Percentiles rank a stretch among this genome's conserved stretches.
Conservation (phyloP, 2,113 vertebrate species). For the Pelobates fuscus region DNA sequence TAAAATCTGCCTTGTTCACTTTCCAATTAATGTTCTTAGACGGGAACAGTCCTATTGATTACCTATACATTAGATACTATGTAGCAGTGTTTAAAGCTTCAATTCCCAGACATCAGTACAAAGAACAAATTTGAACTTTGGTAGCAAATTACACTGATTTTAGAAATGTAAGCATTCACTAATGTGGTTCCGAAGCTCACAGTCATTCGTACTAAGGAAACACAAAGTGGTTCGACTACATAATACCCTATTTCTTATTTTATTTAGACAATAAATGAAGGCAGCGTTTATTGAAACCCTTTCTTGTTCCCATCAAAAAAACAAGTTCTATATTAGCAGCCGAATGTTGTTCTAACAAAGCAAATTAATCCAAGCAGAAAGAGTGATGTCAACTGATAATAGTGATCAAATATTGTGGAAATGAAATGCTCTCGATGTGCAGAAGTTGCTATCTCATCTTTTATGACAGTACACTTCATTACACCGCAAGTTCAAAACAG, state of each 20-base stretch:
- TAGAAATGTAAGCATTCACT: background rate
- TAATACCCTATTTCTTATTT: constrained; percentile 4
- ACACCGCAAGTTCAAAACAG: constrained; percentile 44
- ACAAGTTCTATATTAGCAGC: constrained; percentile 25
- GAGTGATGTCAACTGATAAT: constrained; percentile 25
- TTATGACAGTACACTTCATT: constrained; percentile 47
- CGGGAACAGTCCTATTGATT: constrained; percentile 6
- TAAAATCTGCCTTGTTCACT: constrained; percentile 6
- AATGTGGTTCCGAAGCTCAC: too few species aligned
- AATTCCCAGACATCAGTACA: background rate
- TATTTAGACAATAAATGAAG: constrained; percentile 10
- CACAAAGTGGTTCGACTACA: too few species aligned
- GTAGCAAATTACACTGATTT: constrained; percentile 1
- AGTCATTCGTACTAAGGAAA: too few species aligned
- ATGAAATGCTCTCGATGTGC: constrained; percentile 34
- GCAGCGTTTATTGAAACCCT: background rate
- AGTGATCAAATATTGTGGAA: constrained; percentile 38
- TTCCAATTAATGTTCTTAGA: background rate
- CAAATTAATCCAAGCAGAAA: constrained; percentile 46
- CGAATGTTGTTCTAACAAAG: constrained; percentile 32
- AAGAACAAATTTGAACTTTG: background rate
- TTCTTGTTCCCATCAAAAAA: too few species aligned
- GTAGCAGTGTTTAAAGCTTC: constrained; percentile 1
- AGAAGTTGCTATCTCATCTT: constrained; percentile 47
- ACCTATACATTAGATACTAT: constrained; percentile 4